Evolutionary conservation across 1,140 invertebrate species (phyloP).

Genomic region (Panulirus ornatus): DNA sequence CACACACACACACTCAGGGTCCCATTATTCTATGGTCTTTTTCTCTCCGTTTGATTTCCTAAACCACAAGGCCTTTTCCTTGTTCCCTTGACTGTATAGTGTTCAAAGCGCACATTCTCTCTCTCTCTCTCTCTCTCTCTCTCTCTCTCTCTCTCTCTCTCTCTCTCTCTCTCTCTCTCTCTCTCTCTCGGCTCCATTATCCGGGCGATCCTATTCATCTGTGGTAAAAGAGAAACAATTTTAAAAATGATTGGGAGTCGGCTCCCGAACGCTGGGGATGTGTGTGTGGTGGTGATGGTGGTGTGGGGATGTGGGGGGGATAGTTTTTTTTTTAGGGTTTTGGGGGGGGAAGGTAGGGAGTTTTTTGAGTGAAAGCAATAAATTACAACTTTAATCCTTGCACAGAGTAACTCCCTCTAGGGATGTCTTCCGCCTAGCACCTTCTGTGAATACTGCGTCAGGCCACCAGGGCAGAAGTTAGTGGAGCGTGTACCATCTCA

Average conservation of each 20-base stretch:
- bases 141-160: background rate
- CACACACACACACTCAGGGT: background rate
- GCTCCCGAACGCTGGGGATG: no score
- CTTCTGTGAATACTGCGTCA: slow-evolving; percentile 54
- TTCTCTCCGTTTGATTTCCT: background rate
- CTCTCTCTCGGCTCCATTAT: background rate
- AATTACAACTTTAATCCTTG: slow-evolving; percentile 66
- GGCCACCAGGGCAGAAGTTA: slow-evolving; percentile 68
- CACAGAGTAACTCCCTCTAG: slow-evolving; percentile 46
- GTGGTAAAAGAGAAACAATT: background rate
- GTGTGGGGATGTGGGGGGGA: no score
- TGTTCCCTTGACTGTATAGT: no score
- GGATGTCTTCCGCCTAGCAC: slow-evolving; percentile 63
- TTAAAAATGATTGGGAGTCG: background rate
- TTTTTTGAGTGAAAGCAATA: slow-evolving; percentile 39
- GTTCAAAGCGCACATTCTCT: background rate
- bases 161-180: slow-evolving; percentile 2
- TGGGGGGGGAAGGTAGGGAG: background rate
- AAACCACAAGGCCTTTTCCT: background rate
- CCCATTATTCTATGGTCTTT: background rate
- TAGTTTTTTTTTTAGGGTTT: no score
- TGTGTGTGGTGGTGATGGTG: no score
- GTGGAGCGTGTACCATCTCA: slow-evolving; percentile 53
- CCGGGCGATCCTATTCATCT: background rate
- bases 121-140: slow-evolving; percentile 1